Base-by-base conservation (phyloP, 2,797 vertebrate genomes). In the Naso thynnoides region DNA sequence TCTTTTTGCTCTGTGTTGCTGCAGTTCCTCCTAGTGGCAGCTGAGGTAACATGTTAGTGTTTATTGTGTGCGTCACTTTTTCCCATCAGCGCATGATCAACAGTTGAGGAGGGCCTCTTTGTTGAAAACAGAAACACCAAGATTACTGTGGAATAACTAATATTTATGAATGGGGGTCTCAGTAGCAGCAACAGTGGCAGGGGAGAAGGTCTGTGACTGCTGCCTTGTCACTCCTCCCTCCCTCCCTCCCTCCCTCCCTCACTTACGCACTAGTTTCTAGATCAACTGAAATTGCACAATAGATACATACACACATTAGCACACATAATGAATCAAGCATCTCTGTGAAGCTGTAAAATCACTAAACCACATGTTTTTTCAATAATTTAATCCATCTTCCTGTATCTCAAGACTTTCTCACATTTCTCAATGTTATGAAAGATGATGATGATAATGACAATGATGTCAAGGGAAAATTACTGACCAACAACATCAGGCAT, bases 1-100 rank as follows among this genome's bases (percentile, higher is more conserved):
- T 36, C 8, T 36, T 11, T 36, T 36, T 36, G 33, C 41, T 50
- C 55, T 24, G 52, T 69, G 44, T 47, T 74, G 63, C 82, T 77
- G 49, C 66, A 86, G 83, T 70, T 58, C 83, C 91, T 82, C 73
- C 81, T 19, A 72, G 82, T 85, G 85, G 89, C 42, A 33, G 60
- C 2, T 24, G 3, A 9, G 14, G 42, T 15, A 33, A 33, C 24
- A 41, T 14, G 8, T 3, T 19, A 8, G 0, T 48, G n/a, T 42
- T 59, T 58, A 57, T 21, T 5, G 38, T 19, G 16, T 76, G 66
- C 23, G 69, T 86, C 70, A 84, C 52, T 45, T 79, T 85, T 90
- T 79, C 48, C 56, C 38, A 6, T 26, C 33, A 5, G 10, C 45
- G 38, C 8, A 31, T 11, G 0, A 57, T n/a, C n/a, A 70, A 61